phyloP scores from a whole-genome alignment of 2,888 invertebrate genomes.

The Syritta pipiens region DNA sequence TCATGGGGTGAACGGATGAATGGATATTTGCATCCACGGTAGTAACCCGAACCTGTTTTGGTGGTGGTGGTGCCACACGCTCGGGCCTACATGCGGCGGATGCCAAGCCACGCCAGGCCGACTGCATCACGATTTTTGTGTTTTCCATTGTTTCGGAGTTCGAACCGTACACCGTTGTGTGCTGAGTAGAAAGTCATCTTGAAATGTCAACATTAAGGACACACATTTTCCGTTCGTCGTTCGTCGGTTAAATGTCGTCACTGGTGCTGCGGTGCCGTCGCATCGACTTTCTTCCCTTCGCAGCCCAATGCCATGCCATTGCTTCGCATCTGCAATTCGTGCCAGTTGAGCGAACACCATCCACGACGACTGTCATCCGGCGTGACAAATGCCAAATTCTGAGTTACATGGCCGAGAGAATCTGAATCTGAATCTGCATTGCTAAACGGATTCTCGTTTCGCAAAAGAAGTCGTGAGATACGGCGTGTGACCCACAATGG shows the following conservation, averaged over 20 bases:
- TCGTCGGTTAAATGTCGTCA: slow-evolving; percentile 50
- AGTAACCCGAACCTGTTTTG: slow-evolving; percentile 38
- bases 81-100: slow-evolving; percentile 49
- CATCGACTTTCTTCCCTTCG: slow-evolving; percentile 25
- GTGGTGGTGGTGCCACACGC: slow-evolving; percentile 38
- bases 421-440: slow-evolving; percentile 46
- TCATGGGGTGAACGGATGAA: slow-evolving; percentile 45
- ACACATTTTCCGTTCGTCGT: slow-evolving; percentile 27
- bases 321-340: background rate
- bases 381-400: slow-evolving; percentile 55
- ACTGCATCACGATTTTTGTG: slow-evolving; percentile 63
- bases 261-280: background rate
- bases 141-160: slow-evolving; percentile 57
- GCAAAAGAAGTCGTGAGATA: slow-evolving; percentile 48
- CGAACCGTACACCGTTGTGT: slow-evolving; percentile 13
- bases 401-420: slow-evolving; percentile 53
- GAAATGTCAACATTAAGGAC: slow-evolving; percentile 68
- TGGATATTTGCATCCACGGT: slow-evolving; percentile 53
- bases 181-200: slow-evolving; percentile 52
- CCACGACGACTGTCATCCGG: slow-evolving; percentile 17
- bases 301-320: background rate
- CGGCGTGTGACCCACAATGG: slow-evolving; percentile 50
- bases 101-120: slow-evolving; percentile 64
- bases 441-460: slow-evolving; percentile 50
- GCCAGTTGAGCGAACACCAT: slow-evolving; percentile 34